Conservation (phyloP, 2,797 vertebrate species). For the Garrulus glandarius region DNA sequence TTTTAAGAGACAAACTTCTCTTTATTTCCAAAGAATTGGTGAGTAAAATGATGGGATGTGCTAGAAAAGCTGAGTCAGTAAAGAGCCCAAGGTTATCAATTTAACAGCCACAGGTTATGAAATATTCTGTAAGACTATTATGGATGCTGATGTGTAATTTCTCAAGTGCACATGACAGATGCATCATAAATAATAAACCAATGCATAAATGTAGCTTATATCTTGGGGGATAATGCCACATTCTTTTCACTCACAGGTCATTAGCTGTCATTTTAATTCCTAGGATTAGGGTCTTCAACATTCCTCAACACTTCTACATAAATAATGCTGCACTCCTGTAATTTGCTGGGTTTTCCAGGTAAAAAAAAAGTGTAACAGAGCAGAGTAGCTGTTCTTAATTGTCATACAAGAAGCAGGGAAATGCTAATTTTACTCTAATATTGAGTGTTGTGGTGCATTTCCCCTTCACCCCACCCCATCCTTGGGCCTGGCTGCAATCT, state of each 20-base stretch:
- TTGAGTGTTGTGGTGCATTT: neutral
- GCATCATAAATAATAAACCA: constrained; percentile 47
- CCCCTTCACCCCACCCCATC: neutral
- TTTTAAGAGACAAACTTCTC: constrained; percentile 21
- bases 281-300: neutral
- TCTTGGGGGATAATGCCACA: constrained; percentile 4
- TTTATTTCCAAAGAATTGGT: neutral
- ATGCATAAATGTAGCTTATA: constrained; percentile 2
- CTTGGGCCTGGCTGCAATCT: too few relatives aligned
- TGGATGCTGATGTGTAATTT: neutral
- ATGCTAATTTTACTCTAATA: neutral
- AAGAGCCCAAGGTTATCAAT: neutral
- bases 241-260: constrained; percentile 18
- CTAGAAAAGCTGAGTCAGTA: neutral
- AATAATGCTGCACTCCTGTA: neutral
- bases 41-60: neutral
- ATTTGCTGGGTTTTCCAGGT: neutral
- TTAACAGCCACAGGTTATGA: neutral
- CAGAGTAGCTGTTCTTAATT: neutral
- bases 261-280: constrained; percentile 24
- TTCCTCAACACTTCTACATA: neutral
- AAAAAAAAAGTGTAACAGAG: neutral
- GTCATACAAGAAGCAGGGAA: neutral
- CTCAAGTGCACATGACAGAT: constrained; percentile 6
- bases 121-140: neutral